phyloP scores from a whole-genome alignment of 2,888 invertebrate species.

The Rhodophaea formosa region DNA sequence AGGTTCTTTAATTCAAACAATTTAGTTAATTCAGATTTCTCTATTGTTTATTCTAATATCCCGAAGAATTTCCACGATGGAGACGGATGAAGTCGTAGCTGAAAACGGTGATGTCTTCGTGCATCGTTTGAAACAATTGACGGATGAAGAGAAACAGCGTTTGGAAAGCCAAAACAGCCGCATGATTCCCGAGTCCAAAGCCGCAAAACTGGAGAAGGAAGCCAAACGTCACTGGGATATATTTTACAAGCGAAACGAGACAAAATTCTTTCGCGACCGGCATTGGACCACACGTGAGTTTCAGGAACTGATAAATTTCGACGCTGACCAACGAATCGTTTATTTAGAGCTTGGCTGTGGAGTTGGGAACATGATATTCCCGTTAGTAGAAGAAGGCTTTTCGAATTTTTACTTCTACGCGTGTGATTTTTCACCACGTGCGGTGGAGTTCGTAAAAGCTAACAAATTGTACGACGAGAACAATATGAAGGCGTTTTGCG shows the following conservation, averaged over 20 bases:
- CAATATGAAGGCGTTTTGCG: conserved; percentile 89
- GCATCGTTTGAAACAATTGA: conserved; percentile 75
- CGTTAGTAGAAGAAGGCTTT: conserved; percentile 89
- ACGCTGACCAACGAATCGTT: conserved; percentile 78
- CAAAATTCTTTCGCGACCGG: conserved; percentile 95
- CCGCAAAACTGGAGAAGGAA: conserved; percentile 88
- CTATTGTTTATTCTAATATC: background rate
- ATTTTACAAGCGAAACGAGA: conserved; percentile 97
- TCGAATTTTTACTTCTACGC: conserved; percentile 86
- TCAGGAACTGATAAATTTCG: conserved; percentile 85
- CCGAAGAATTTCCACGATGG: conserved; percentile 44
- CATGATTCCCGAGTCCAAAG: conserved; percentile 84
- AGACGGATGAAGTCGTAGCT: conserved; percentile 49
- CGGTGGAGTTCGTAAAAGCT: conserved; percentile 90
- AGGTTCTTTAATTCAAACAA: background rate
- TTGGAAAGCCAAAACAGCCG: conserved; percentile 85
- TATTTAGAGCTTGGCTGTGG: conserved; percentile 96
- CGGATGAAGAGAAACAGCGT: conserved; percentile 81
- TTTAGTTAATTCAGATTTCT: background rate
- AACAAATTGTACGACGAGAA: conserved; percentile 84
- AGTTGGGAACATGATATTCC: conserved; percentile 97
- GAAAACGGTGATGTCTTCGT: conserved; percentile 52
- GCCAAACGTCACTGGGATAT: conserved; percentile 96
- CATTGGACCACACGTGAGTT: conserved; percentile 99
- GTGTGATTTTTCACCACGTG: conserved; percentile 96